Evolutionary conservation across 2,888 invertebrate species (phyloP), one percentile per base, ranked within the genome.

Genomic region (Linyphia triangularis): DNA sequence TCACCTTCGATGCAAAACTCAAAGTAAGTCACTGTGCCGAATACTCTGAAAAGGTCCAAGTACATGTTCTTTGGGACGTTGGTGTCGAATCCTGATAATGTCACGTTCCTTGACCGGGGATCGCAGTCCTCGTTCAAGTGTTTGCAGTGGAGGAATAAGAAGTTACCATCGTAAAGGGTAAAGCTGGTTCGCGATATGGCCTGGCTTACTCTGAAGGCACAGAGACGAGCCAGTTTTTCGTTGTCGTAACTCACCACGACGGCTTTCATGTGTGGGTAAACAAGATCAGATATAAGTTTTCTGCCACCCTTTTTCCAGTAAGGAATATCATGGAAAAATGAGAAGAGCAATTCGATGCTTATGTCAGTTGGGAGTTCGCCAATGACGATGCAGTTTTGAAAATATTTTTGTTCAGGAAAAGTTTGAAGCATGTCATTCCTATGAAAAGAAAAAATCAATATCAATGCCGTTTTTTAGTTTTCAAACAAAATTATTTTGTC

Each of bases 1-100:
- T 83, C 73, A 2, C 82, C 72, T 6, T 83, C 40, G 4, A 63
- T 9, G 16, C 72, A 72, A n/a, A 83, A 72, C 22, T 83, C 82
- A 26, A 28, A 83, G 24, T 83, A 73, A 4, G 28, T 63, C 19
- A 83, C 3, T 9, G 82, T 43, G 22, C 82, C 82, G 24, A 83
- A 72, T 1, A 24, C 33, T 22, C 61, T 37, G 22, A 83, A 63
- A 2, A 83, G 22, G 4, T 83, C 43, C 13, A 72, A 28, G 26
- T 83, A 83, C 40, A 69, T 72, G 7, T 63, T 72, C 22, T 63
- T 72, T 3, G 82, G 43, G 5, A 72, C 19, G 13, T 26, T 30
- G 37, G 28, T 16, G 43, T 83, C 72, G 3, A 73, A 40, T 22
- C 82, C 82, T 28, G 61, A 51, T 28, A 83, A 19, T 7, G 33